Conservation (phyloP, 2,888 invertebrate species). For the Dryobotodes eremita region DNA sequence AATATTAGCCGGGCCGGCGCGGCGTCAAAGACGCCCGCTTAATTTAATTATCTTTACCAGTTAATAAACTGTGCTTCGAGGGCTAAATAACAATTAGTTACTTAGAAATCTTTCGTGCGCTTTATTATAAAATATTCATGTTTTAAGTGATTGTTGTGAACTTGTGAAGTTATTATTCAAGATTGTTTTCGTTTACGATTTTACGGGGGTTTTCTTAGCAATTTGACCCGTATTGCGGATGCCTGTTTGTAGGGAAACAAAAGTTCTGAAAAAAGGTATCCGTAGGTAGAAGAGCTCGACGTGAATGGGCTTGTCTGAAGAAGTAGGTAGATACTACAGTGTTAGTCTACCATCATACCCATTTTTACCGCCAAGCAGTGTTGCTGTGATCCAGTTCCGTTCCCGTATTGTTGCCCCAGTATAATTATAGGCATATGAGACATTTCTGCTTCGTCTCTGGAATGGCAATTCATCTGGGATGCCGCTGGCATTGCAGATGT, state of each 20-base stretch:
- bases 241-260: background rate
- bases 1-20: conserved; percentile 82
- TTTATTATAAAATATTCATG: conserved; percentile 64
- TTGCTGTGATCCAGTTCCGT: background rate
- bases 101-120: conserved; percentile 69
- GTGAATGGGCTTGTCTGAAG: background rate
- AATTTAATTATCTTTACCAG: conserved; percentile 88
- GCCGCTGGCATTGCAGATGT: background rate
- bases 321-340: background rate
- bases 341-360: background rate
- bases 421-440: background rate
- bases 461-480: background rate
- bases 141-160: conserved; percentile 55
- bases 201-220: background rate
- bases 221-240: background rate
- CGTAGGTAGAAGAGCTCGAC: background rate
- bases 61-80: conserved; percentile 83
- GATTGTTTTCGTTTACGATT: conserved; percentile 32
- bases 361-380: background rate
- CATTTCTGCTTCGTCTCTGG: background rate
- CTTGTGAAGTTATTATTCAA: conserved; percentile 42
- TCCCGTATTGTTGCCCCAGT: background rate
- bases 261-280: background rate
- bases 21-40: conserved; percentile 87
- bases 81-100: conserved; percentile 82